Evolutionary conservation across 2,888 invertebrate genomes (phyloP), one percentile per base, ranked within the genome.

Genomic region (Epirrhoe alternata): DNA sequence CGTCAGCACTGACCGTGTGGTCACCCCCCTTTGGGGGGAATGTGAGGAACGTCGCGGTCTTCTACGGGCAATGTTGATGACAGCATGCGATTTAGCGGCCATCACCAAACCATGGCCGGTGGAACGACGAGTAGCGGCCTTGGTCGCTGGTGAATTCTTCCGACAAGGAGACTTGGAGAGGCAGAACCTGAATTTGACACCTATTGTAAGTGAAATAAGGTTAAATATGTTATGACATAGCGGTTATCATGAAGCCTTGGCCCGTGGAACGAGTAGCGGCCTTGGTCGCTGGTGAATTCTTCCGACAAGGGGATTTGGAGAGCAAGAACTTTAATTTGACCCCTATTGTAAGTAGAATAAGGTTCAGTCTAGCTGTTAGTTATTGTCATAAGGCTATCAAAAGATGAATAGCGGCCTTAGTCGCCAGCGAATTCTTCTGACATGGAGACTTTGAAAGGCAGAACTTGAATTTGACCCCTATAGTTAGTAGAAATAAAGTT

Each of bases 21-120:
- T 84, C 58, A 76, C 83, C 0, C 73, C 94, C 4, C 94, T 94
- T 64, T 93, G 94, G 90, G 97, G 97, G 95, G 94, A 94, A 66
- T 94, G 94, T 74, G 96, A 96, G 68, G 96, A 96, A 72, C 96
- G 97, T 73, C 95, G 97, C 61, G 97, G 97, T 60, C 91, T 98
- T 65, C 91, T 97, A 59, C 95, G 98, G 33, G 98, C 97, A 10
- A 98, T 98, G 98, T 94, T 97, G 85, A 98, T 98, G 98, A 98
- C 98, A 31, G 97, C 97, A 47, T 98, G 98, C 89, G 98, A 98
- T 94, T 94, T 98, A 74, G 98, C 98, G 62, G 98, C 98, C 72
- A 98, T 98, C 81, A 98, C 98, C 59, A 98, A 98, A 86, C 98
- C 98, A 0, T 98, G 98, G 98, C 96, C 97, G 6, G 96, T 98